phyloP scores from a whole-genome alignment of 92 coral and sea anemone genomes.

The Blastomussa wellsi region DNA sequence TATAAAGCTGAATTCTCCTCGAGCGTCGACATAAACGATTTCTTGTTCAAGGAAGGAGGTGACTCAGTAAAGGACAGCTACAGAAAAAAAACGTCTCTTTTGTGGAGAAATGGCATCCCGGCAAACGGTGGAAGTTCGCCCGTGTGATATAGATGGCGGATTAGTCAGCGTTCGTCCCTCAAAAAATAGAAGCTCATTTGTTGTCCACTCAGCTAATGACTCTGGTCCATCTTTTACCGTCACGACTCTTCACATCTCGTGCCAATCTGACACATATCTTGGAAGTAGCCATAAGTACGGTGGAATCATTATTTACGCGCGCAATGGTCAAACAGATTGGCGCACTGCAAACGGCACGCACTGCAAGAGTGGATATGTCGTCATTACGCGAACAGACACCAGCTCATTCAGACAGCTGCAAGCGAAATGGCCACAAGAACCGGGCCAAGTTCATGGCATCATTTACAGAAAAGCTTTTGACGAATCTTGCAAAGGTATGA shows the following conservation, averaged over 20 bases:
- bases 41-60: no score
- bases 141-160: not conserved
- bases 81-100: no score
- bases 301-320: slow-evolving; percentile 40
- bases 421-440: not conserved
- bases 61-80: no score
- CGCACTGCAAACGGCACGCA: slow-evolving; percentile 38
- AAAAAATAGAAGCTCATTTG: not conserved
- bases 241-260: slow-evolving; percentile 7
- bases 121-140: no score
- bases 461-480: slow-evolving; percentile 14
- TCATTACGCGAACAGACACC: slow-evolving; percentile 27
- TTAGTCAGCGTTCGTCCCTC: not conserved
- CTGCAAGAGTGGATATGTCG: slow-evolving; percentile 47
- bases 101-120: no score
- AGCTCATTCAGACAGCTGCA: not conserved
- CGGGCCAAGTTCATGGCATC: not conserved
- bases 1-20: no score
- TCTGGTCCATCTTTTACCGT: not conserved
- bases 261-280: not conserved
- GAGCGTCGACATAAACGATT: no score
- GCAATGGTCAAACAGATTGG: slow-evolving; percentile 32
- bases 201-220: not conserved
- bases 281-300: slow-evolving; percentile 6
- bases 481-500: not conserved